Conservation (phyloP, 2,113 vertebrate species). For the Nesogale talazaci region DNA sequence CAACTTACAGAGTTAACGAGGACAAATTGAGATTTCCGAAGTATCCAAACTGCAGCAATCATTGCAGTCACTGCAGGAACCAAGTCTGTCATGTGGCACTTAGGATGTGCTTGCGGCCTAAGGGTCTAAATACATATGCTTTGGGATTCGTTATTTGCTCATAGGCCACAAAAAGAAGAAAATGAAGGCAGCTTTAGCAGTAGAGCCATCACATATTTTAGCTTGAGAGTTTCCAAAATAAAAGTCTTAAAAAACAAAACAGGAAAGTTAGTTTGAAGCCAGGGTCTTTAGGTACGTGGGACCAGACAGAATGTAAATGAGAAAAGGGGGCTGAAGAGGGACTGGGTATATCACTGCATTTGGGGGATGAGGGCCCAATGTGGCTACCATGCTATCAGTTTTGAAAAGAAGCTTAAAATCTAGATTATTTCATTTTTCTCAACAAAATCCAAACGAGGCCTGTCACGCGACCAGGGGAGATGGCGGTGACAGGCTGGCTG, state of each 20-base stretch:
- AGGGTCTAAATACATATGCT: constrained; percentile 58
- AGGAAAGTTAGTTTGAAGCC: constrained; percentile 40
- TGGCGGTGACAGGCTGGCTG: too few relatives aligned
- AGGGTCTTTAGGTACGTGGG: not conserved
- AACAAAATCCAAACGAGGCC: too few relatives aligned
- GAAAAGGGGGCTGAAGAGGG: not conserved
- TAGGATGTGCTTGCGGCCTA: constrained; percentile 52
- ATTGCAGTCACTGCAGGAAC: constrained; percentile 1
- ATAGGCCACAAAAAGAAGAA: constrained; percentile 41
- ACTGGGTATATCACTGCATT: not conserved
- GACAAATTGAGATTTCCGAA: constrained; percentile 66
- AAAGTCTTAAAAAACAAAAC: constrained; percentile 41
- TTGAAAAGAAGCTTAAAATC: not conserved
- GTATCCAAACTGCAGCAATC: constrained; percentile 59
- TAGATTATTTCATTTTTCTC: not conserved
- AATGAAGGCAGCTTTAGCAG: constrained; percentile 52
- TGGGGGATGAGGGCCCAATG: not conserved
- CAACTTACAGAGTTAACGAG: constrained; percentile 49
- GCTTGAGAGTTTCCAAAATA: constrained; percentile 59
- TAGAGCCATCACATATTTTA: constrained; percentile 52
- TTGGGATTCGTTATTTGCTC: constrained; percentile 67
- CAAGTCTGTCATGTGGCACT: constrained; percentile 32
- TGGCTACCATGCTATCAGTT: not conserved
- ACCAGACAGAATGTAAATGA: not conserved
- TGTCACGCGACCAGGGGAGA: too few relatives aligned